Evolutionary conservation across 2,113 vertebrate genomes (phyloP), one percentile per base, ranked within the genome.

Genomic region (Butorides virescens): DNA sequence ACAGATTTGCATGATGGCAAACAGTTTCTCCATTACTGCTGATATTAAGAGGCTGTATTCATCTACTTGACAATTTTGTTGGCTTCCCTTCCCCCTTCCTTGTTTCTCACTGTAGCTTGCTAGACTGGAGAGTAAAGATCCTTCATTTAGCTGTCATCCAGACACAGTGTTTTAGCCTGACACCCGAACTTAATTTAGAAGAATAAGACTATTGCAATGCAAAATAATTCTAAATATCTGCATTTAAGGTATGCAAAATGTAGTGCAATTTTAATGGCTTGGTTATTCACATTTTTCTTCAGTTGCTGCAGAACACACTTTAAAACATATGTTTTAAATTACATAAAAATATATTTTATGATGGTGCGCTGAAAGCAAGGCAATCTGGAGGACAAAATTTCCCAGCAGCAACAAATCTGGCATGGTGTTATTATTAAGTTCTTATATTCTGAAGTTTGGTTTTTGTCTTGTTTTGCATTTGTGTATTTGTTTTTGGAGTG

Each of bases 291-390:
- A 79, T 93, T 97, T 93, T 91, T 92, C 72, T 95, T 88, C 39
- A 18, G 47, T 61, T 92, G 32, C 75, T 89, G 50, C 76, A 93
- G 88, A 97, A 65, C 79, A 82, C 73, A 75, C 85, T 95, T 94
- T 59, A 90, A 95, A 95, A 87, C 97, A 97, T 81, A 77, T 96
- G 96, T 91, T 97, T 97, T 92, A 96, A 94, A 95, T 97, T 95
- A 95, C 55, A 78, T 82, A 63, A 95, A 96, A 95, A 90, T 90
- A 56, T 62, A 79, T 93, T 97, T 97, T 94, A 95, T 86, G 74
- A 61, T 44, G 56, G 82, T 92, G 34, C 36, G 86, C 42, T 75
- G 91, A 94, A 76, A 78, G n/a, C 46, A 91, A 79, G 76, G 46
- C 91, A 96, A 85, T 91, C 83, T 93, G 88, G 92, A 91, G 44